phyloP scores from a whole-genome alignment of 1,140 invertebrate species.

The Heliothis subflexa region DNA sequence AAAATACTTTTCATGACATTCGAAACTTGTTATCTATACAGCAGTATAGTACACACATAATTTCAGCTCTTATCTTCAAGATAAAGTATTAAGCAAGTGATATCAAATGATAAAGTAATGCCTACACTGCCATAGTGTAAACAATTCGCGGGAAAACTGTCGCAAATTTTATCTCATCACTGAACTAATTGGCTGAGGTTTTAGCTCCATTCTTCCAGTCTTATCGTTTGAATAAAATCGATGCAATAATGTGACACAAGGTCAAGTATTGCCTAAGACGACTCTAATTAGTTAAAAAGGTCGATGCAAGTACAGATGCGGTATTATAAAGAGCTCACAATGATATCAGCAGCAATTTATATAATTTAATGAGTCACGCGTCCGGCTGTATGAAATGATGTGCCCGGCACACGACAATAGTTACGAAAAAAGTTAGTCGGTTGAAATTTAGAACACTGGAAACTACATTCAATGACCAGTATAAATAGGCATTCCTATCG shows the following conservation, averaged over 20 bases:
- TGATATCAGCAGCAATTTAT: conserved; percentile 78
- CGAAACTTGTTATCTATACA: conserved; percentile 8
- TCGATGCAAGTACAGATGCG: conserved; percentile 60
- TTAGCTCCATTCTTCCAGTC: conserved; percentile 26
- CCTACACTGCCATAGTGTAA: not conserved
- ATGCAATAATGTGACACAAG: conserved; percentile 65
- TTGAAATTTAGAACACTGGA: conserved; percentile 47
- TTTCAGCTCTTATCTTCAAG: conserved; percentile 31
- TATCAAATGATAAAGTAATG: conserved; percentile 13
- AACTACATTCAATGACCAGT: conserved; percentile 13
- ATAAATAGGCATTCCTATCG: conserved; percentile 5
- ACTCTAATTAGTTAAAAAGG: conserved; percentile 67
- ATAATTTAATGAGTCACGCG: conserved; percentile 80
- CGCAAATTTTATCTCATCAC: conserved; percentile 37
- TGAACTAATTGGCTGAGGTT: conserved; percentile 34
- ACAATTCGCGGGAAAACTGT: conserved; percentile 22
- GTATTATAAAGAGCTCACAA: conserved; percentile 62
- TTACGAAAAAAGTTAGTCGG: conserved; percentile 53
- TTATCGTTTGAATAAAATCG: conserved; percentile 63
- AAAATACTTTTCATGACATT: conserved; percentile 12
- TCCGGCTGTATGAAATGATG: conserved; percentile 67
- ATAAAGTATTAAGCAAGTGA: conserved; percentile 30
- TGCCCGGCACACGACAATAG: conserved; percentile 60
- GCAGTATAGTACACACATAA: conserved; percentile 44
- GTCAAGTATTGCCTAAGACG: conserved; percentile 67